Conservation (phyloP, 2,113 vertebrate genomes). For the Cyphomyrus discorhynchus region DNA sequence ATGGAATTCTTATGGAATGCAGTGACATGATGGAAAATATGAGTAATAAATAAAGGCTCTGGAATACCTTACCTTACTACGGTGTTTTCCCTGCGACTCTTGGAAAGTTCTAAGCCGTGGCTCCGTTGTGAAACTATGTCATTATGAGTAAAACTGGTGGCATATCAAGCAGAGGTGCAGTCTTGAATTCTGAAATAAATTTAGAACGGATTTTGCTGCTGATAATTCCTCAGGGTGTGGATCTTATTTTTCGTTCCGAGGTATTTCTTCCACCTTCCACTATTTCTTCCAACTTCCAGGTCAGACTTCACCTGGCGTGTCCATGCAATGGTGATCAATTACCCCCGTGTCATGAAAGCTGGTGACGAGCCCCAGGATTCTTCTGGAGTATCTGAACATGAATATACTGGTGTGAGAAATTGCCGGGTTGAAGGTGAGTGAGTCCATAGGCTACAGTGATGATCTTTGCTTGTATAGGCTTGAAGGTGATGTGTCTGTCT, state of each 20-base stretch:
- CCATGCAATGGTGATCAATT: conserved; percentile 74
- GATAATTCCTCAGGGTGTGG: neutral
- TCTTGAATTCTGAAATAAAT: neutral
- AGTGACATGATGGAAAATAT: neutral
- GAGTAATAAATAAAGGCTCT: neutral
- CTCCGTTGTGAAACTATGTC: neutral
- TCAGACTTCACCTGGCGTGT: conserved; percentile 70
- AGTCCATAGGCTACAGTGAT: conserved; percentile 69
- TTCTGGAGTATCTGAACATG: conserved; percentile 73
- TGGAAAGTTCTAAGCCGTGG: neutral
- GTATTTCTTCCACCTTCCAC: neutral
- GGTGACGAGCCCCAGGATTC: conserved; percentile 77
- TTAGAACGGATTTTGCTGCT: neutral
- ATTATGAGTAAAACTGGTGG: neutral
- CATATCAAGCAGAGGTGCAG: neutral
- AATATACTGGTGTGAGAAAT: conserved; percentile 75
- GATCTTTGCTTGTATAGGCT: conserved; percentile 70
- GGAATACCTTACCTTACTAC: neutral
- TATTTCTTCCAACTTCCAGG: neutral
- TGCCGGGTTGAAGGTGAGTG: conserved; percentile 75
- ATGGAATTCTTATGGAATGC: neutral
- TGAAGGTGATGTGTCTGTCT: conserved; percentile 62
- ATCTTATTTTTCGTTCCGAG: neutral
- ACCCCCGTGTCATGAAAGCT: conserved; percentile 58
- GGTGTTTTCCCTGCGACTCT: neutral